Percentiles rank a stretch among this genome's conserved stretches.
Conservation (phyloP, 2,888 invertebrate genomes). For the Anoplius nigerrimus region DNA sequence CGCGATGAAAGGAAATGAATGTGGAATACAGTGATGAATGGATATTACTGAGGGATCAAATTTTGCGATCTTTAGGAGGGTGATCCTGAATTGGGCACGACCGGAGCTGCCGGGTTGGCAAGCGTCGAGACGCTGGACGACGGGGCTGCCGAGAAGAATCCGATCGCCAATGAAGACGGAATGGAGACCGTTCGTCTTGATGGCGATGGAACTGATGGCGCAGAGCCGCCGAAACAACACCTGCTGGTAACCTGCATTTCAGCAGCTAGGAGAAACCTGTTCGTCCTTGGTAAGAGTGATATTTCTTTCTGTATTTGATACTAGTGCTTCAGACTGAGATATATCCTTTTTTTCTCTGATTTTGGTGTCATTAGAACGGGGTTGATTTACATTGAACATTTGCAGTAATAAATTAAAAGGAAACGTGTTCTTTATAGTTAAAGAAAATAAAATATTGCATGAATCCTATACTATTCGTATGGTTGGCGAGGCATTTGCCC, state of each 20-base stretch:
- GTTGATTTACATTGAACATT: no score
- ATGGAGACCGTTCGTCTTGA: constrained; percentile 85
- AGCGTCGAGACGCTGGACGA: constrained; percentile 90
- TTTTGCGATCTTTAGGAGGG: constrained; percentile 63
- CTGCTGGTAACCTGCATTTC: constrained; percentile 60
- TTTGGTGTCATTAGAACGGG: no score
- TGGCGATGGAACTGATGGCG: constrained; percentile 73
- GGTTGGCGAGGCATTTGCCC: no score
- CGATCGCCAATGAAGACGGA: constrained; percentile 80
- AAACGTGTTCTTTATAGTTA: no score
- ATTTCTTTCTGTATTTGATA: no score
- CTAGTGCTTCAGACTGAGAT: no score
- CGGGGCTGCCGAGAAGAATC: constrained; percentile 80
- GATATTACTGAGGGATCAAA: background rate
- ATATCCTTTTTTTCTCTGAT: no score
- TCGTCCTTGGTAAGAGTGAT: constrained; percentile 72
- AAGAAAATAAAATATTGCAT: no score
- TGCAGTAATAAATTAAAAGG: no score
- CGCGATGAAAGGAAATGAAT: background rate
- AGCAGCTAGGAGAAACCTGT: constrained; percentile 77
- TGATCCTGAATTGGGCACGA: constrained; percentile 77
- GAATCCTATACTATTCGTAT: no score
- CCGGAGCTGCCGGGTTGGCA: constrained; percentile 82
- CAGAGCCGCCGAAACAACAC: constrained; percentile 67
- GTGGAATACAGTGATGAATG: no score